Evolutionary conservation across 2,797 vertebrate species (phyloP).

Genomic region (Dendrocincla fuliginosa): DNA sequence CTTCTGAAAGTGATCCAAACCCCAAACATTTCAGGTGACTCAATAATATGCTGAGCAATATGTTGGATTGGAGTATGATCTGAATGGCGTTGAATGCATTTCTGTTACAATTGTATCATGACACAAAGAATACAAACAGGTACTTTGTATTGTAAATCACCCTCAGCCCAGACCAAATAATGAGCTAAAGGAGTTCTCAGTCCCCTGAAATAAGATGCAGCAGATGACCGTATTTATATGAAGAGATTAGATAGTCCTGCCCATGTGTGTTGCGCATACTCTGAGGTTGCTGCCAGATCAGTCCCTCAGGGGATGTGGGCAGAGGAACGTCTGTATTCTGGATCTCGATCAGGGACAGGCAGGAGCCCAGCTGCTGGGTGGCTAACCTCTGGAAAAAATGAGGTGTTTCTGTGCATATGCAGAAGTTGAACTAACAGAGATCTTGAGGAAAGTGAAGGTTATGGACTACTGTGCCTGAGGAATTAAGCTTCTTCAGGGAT

Average conservation of each 20-base stretch:
- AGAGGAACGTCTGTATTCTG: slow-evolving; percentile 59
- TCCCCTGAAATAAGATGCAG: neutral
- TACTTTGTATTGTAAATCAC: neutral
- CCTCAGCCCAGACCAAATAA: neutral
- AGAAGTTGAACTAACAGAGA: neutral
- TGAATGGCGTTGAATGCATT: neutral
- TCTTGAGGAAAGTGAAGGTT: neutral
- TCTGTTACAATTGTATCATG: neutral
- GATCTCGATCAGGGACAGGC: slow-evolving; percentile 36
- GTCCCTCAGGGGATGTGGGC: slow-evolving; percentile 23
- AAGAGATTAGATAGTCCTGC: neutral
- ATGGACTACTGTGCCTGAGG: rapidly evolving
- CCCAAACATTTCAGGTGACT: neutral
- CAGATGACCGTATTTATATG: neutral
- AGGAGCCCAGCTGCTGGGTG: slow-evolving; percentile 33
- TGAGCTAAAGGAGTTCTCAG: neutral
- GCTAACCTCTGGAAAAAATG: slow-evolving; percentile 57
- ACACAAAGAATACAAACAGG: neutral
- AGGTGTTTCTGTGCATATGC: slow-evolving; percentile 16
- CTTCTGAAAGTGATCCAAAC: neutral
- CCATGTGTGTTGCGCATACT: neutral
- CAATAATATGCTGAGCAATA: neutral
- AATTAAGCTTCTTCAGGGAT: neutral
- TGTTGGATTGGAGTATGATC: neutral
- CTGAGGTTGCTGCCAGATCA: slow-evolving; percentile 59